phyloP scores from a whole-genome alignment of 1,140 invertebrate species.

The Platorchestia sp. region DNA sequence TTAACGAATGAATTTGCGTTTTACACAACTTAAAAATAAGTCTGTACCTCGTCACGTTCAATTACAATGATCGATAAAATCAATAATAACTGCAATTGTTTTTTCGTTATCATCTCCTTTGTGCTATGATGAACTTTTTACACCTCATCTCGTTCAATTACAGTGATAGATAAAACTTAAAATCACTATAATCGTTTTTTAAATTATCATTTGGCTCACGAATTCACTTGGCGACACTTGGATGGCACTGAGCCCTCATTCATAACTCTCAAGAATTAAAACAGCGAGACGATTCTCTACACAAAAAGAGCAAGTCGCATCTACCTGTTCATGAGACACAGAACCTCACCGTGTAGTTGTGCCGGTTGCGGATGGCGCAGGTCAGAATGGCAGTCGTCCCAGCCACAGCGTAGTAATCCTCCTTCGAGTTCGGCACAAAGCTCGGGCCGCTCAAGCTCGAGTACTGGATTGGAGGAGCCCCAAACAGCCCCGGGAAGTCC shows the following conservation, averaged over 20 bases:
- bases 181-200: no score
- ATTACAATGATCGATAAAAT: no score
- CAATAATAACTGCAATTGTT: no score
- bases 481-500: constrained; percentile 28
- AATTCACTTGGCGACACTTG: background rate
- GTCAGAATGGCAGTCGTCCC: constrained; percentile 52
- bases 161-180: no score
- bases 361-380: constrained; percentile 56
- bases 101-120: no score
- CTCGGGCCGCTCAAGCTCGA: constrained; percentile 54
- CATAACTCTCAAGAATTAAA: background rate
- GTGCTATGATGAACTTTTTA: no score
- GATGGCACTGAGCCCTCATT: background rate
- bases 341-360: constrained; percentile 54
- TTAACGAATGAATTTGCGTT: no score
- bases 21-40: no score
- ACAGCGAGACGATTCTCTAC: background rate
- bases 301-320: no score
- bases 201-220: no score
- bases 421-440: constrained; percentile 33
- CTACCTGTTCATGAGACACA: background rate
- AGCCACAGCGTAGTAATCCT: constrained; percentile 19
- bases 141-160: no score
- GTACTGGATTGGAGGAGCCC: constrained; percentile 57
- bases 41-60: no score